Percentiles rank a stretch among this genome's conserved stretches.
phyloP scores from a whole-genome alignment of 2,888 invertebrate species.

The Margaritifera margaritifera region DNA sequence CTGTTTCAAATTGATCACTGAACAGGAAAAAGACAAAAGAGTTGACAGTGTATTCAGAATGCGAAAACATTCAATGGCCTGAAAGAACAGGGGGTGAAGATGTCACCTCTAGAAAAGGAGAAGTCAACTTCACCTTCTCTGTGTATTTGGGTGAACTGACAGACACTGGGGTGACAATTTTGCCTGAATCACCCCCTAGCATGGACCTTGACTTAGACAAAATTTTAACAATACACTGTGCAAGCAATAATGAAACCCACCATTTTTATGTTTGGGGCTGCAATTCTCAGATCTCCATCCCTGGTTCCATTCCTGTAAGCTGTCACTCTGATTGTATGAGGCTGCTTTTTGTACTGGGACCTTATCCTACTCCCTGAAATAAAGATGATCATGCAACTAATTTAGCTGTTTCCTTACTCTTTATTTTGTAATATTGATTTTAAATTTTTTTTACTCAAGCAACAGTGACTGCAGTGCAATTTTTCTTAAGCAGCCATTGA shows the following conservation, averaged over 20 bases:
- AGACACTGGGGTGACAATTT: background rate
- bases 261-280: slow-evolving; percentile 68
- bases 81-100: no score
- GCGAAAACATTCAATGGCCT: no score
- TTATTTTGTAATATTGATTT: no score
- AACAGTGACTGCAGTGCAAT: no score
- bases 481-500: no score
- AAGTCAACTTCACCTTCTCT: background rate
- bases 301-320: slow-evolving; percentile 69
- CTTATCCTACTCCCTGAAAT: slow-evolving; percentile 41
- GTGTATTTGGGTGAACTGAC: no score
- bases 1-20: no score
- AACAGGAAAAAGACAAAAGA: no score
- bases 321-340: slow-evolving; percentile 61
- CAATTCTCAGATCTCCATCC: slow-evolving; percentile 61
- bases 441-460: no score
- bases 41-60: no score
- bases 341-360: slow-evolving; percentile 56
- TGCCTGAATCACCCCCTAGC: background rate
- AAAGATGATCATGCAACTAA: background rate
- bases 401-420: no score
- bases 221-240: background rate
- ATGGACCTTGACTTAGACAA: background rate
- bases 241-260: slow-evolving; percentile 40
- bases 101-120: background rate